Evolutionary conservation across 1,140 invertebrate genomes (phyloP), one percentile per base, ranked within the genome.

Genomic region (Micrasema longulum): DNA sequence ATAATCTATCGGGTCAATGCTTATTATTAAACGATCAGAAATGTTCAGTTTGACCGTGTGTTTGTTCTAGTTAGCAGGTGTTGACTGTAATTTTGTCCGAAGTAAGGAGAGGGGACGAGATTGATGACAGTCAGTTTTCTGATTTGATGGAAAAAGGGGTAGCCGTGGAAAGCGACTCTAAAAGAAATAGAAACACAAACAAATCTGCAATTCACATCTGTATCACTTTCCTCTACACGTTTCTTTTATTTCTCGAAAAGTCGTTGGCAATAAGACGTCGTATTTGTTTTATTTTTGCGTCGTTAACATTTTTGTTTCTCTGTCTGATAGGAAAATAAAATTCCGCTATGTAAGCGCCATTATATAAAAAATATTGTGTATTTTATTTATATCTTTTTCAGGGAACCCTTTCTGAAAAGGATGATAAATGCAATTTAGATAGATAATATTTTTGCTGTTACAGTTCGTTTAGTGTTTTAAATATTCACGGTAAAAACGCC

Each of bases 11-110:
- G 43, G 14, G n/a, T 47, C n/a, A n/a, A 47, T 47, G 43, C 12
- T 47, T n/a, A 47, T 47, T 47, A 47, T 47, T 47, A 1, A 47
- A n/a, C 43, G 6, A n/a, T 5, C n/a, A 16, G 43, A 47, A 47
- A 47, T 47, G 43, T 47, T 47, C 14, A n/a, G n/a, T 47, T 1
- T 4, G 26, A 7, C 3, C 7, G 26, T 2, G 7, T 31, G 26
- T 60, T 38, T 60, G 36, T 60, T 20, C 36, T 60, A 20, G 55
- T 60, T 41, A 43, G 55, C 55, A 60, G 55, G 55, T 60, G 55
- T 60, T 52, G 55, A 12, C 35, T 38, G 35, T n/a, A 22, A 60
- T 41, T 60, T 60, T 38, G 55, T 60, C 55, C 55, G 55, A 31
- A 14, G 52, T 20, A 16, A 48, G 18, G 20, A 48, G 22, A 53